Percentiles rank a stretch among this genome's conserved stretches.
Conservation (phyloP, 2,888 invertebrate genomes). For the Harmothoe impar region DNA sequence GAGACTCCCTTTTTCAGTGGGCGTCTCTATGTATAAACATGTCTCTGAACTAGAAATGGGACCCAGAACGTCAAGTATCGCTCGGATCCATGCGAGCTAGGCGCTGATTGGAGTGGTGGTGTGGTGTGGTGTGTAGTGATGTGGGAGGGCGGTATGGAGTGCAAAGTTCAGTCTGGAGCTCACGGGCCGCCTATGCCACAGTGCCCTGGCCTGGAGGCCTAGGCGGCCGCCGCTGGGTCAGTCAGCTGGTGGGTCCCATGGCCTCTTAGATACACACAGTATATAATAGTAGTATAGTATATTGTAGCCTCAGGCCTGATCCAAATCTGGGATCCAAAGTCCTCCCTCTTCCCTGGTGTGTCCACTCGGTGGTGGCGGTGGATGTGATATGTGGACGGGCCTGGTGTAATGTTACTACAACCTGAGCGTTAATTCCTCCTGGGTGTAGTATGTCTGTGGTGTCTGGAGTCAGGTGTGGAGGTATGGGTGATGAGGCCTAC, state of each 20-base stretch:
- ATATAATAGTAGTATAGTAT: too few species aligned
- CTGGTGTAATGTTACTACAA: background rate
- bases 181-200: background rate
- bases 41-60: background rate
- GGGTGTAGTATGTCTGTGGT: background rate
- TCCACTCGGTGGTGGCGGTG: background rate
- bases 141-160: background rate
- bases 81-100: background rate
- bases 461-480: too few species aligned
- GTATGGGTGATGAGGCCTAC: too few species aligned
- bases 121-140: background rate
- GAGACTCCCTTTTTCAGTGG: background rate
- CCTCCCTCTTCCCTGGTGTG: background rate
- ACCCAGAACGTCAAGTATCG: background rate
- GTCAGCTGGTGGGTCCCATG: constrained; percentile 43
- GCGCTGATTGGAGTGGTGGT: background rate
- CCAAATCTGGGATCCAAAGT: constrained; percentile 11
- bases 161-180: constrained; percentile 1
- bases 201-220: background rate
- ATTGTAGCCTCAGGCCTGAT: background rate
- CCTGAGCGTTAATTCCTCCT: background rate
- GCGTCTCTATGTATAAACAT: too few species aligned
- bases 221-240: background rate
- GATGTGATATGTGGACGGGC: background rate
- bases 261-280: background rate